Evolutionary conservation across 2,797 vertebrate genomes (phyloP).

Genomic region (Girardinus metallicus): DNA sequence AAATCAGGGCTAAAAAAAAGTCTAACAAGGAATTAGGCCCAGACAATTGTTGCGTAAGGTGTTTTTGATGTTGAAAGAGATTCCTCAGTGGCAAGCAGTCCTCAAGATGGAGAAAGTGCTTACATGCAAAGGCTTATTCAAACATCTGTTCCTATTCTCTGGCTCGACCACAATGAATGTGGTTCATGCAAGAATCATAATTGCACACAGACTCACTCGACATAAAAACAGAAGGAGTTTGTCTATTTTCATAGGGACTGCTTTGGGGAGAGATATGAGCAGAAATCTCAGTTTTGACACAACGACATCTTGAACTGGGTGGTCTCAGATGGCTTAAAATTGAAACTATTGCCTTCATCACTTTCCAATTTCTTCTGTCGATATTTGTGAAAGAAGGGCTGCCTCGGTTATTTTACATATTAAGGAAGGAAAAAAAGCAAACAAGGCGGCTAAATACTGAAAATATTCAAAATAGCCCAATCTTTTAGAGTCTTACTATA

Average conservation of each 20-base stretch:
- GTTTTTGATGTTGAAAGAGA: slow-evolving; percentile 65
- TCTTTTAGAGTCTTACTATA: too few relatives aligned
- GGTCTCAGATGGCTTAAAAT: not conserved
- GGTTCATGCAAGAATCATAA: slow-evolving; percentile 70
- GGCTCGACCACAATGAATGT: slow-evolving; percentile 70
- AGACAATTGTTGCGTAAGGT: slow-evolving; percentile 50
- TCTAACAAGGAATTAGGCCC: slow-evolving; percentile 48
- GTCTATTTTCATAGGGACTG: slow-evolving; percentile 35
- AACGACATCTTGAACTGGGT: slow-evolving; percentile 14
- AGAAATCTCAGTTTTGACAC: slow-evolving; percentile 35
- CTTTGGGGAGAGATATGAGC: slow-evolving; percentile 32
- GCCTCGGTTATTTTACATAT: not conserved
- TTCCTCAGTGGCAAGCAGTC: slow-evolving; percentile 61
- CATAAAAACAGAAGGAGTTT: slow-evolving; percentile 39
- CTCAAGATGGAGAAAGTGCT: slow-evolving; percentile 69
- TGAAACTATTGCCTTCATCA: not conserved
- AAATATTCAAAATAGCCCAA: not conserved
- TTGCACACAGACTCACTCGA: slow-evolving; percentile 64
- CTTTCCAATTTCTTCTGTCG: not conserved
- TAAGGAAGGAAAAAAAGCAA: not conserved
- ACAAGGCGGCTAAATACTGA: not conserved
- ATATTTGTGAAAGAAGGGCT: not conserved
- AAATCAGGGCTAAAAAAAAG: slow-evolving; percentile 58
- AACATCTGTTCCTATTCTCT: slow-evolving; percentile 74
- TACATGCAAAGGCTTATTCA: slow-evolving; percentile 62